A percentile compares a stretch with the other conserved stretches of the same genome.
These are phyloP conservation scores for Rhorus exstirpatorius DNA, from an alignment of 2,888 invertebrate species.

Conservation along the genomic window DNA sequence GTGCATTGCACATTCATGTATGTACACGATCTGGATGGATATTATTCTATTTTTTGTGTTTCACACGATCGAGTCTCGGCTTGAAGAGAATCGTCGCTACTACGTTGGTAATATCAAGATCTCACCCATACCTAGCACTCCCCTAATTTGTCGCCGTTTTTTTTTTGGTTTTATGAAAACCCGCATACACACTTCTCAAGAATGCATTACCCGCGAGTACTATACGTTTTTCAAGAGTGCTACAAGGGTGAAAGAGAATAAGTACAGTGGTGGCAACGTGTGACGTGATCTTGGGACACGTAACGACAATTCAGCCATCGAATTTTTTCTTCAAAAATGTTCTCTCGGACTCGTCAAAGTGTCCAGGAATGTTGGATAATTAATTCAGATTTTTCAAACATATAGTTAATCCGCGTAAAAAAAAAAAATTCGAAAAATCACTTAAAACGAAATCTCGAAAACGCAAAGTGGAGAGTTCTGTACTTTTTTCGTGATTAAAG, in stretches of 20 bases:
- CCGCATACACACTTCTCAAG: constrained; percentile 35
- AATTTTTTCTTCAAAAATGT: no score
- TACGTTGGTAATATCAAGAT: constrained; percentile 3
- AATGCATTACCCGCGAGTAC: constrained; percentile 51
- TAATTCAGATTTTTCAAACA: no score
- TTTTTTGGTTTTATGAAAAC: not conserved
- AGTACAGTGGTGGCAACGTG: constrained; percentile 10
- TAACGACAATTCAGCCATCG: no score
- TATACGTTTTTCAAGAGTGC: constrained; percentile 17
- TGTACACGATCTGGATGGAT: not conserved
- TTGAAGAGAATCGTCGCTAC: constrained; percentile 32
- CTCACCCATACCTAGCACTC: constrained; percentile 1
- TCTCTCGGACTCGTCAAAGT: no score
- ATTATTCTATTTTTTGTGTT: not conserved
- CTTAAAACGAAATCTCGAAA: no score
- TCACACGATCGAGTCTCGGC: constrained; percentile 34
- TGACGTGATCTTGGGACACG: no score
- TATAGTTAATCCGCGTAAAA: no score
- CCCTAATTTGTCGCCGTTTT: constrained; percentile 29
- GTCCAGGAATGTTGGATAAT: no score
- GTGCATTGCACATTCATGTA: not conserved
- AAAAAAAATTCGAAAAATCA: no score
- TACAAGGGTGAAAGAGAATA: constrained; percentile 27
- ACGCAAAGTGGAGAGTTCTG: no score
- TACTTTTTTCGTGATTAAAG: no score